Conservation (phyloP, 2,888 invertebrate genomes). For the Heteropelma amictum region DNA sequence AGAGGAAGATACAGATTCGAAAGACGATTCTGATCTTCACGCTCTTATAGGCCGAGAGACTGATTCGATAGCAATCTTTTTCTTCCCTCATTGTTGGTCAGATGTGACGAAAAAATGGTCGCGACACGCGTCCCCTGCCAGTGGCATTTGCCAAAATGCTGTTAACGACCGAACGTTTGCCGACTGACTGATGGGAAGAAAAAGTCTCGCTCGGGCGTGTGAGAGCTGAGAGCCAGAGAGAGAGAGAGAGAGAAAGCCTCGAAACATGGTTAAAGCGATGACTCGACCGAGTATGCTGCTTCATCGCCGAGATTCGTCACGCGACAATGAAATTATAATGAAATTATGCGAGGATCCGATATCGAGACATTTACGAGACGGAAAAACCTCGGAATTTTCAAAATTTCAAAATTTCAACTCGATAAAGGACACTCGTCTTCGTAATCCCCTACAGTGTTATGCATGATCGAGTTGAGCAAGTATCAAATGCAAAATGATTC, state of each 20-base stretch:
- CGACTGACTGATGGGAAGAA: constrained; percentile 6
- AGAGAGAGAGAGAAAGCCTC: not conserved
- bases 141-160: constrained; percentile 45
- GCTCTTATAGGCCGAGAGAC: constrained; percentile 42
- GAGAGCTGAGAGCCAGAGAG: not conserved
- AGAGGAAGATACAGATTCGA: constrained; percentile 39
- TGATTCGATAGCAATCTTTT: not conserved
- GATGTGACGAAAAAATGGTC: constrained; percentile 4
- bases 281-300: too few relatives aligned
- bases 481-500: constrained; percentile 51
- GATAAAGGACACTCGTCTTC: too few relatives aligned
- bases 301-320: too few relatives aligned
- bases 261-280: too few relatives aligned
- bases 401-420: too few relatives aligned
- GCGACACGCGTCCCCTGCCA: constrained; percentile 36
- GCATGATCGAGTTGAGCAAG: not conserved
- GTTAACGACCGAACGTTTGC: constrained; percentile 42
- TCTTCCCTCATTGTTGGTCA: constrained; percentile 9
- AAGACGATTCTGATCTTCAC: constrained; percentile 48
- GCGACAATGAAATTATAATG: too few relatives aligned
- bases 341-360: too few relatives aligned
- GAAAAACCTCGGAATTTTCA: too few relatives aligned
- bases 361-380: too few relatives aligned
- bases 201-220: not conserved
- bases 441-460: not conserved